A percentile compares a stretch with the other conserved stretches of the same genome.
Evolutionary conservation across 2,797 vertebrate species (phyloP).

Genomic region (Mormyrus proboscirostris): DNA sequence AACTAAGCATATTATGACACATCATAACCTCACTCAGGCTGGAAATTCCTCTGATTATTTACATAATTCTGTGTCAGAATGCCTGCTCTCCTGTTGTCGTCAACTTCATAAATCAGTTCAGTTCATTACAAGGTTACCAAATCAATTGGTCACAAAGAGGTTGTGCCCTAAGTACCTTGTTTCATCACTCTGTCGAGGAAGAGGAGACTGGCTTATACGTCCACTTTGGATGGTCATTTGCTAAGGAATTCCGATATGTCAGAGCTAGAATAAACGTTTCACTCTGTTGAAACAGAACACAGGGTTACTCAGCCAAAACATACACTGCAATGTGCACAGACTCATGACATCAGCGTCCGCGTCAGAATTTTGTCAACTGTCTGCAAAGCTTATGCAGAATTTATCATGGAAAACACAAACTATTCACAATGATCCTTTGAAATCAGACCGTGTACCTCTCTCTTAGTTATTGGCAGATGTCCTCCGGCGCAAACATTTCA

Average conservation of each 20-base stretch:
- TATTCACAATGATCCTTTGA: background rate
- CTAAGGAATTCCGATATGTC: background rate
- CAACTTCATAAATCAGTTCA: slow-evolving; percentile 1
- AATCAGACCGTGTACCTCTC: background rate
- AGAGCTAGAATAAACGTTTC: background rate
- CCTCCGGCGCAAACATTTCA: background rate
- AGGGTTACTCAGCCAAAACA: background rate
- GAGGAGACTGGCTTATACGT: background rate
- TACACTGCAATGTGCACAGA: background rate
- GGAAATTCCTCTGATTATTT: background rate
- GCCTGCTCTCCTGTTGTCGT: slow-evolving; percentile 6
- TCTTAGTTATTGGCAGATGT: background rate
- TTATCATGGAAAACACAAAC: background rate
- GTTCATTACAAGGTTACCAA: slow-evolving; percentile 13
- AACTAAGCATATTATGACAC: background rate
- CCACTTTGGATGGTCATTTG: background rate
- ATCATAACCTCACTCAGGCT: background rate
- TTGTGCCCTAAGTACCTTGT: background rate
- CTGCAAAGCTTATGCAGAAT: background rate
- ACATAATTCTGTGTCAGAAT: slow-evolving; percentile 13
- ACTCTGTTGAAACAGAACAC: background rate
- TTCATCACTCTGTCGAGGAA: slow-evolving; percentile 4
- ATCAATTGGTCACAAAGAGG: background rate
- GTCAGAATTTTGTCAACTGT: slow-evolving; percentile 3
- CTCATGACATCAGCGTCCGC: background rate